These are phyloP conservation scores for Bombylius discolor DNA, from an alignment of 2,888 invertebrate species.

Conservation along the genomic window DNA sequence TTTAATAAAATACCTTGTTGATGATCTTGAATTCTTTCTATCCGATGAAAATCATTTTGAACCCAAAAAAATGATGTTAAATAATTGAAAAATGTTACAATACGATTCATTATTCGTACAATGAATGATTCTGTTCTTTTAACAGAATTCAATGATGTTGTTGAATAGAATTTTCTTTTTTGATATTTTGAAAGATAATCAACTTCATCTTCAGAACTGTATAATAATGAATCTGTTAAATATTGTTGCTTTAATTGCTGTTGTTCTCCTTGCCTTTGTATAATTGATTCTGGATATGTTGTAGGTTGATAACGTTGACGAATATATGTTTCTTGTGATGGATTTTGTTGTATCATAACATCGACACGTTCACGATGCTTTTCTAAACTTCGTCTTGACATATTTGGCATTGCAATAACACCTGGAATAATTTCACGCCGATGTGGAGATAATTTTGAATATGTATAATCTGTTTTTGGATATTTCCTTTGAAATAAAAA, in stretches of 20 bases:
- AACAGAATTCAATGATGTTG: not conserved
- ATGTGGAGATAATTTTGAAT: slow-evolving; percentile 69
- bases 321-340: slow-evolving; percentile 29
- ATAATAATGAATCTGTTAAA: slow-evolving; percentile 18
- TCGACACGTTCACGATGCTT: slow-evolving; percentile 44
- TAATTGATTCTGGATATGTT: slow-evolving; percentile 13
- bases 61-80: not conserved
- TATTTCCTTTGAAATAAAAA: slow-evolving; percentile 47
- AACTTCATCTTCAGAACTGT: slow-evolving; percentile 31
- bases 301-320: slow-evolving; percentile 27
- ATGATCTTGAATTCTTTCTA: not conserved
- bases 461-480: slow-evolving; percentile 86
- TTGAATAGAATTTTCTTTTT: slow-evolving; percentile 15
- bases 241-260: not conserved
- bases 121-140: slow-evolving; percentile 20
- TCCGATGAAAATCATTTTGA: not conserved
- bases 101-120: slow-evolving; percentile 22
- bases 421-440: slow-evolving; percentile 68
- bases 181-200: slow-evolving; percentile 22
- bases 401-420: slow-evolving; percentile 73
- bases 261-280: slow-evolving; percentile 7
- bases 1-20: slow-evolving; percentile 1
- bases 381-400: slow-evolving; percentile 63
- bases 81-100: slow-evolving; percentile 15
- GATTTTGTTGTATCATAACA: slow-evolving; percentile 29